phyloP scores from a whole-genome alignment of 2,797 vertebrate genomes.

The Peromyscus attwateri region DNA sequence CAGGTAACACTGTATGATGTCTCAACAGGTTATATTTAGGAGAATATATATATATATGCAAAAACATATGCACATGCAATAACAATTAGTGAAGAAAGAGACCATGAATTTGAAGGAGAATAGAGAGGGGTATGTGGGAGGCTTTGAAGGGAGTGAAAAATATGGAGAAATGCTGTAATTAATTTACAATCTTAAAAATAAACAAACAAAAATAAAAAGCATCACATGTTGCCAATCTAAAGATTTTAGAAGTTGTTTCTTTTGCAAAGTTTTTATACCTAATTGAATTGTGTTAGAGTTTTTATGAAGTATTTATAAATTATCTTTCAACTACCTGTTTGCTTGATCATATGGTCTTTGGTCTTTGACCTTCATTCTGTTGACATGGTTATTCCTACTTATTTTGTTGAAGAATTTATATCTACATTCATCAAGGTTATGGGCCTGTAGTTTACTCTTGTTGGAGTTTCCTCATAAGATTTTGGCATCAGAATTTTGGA shows the following conservation, averaged over 20 bases:
- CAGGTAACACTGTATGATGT: not conserved
- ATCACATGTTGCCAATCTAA: not conserved
- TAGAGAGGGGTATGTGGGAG: not conserved
- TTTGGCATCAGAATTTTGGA: not conserved
- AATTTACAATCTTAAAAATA: not conserved
- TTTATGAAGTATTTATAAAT: not conserved
- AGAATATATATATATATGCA: not conserved
- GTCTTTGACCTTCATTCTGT: not conserved
- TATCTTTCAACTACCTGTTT: not conserved
- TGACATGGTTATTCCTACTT: not conserved
- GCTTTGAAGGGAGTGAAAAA: not conserved
- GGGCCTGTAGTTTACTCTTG: not conserved
- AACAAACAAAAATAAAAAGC: not conserved
- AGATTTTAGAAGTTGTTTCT: not conserved
- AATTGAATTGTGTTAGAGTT: not conserved
- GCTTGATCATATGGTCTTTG: no score
- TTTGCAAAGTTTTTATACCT: not conserved
- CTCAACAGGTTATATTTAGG: not conserved
- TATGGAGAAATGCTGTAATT: not conserved
- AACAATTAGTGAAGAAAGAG: not conserved
- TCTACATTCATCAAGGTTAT: not conserved
- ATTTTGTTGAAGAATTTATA: not conserved
- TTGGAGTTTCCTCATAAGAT: not conserved
- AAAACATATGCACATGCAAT: not conserved
- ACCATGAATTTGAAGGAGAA: not conserved